Base-by-base conservation (phyloP, 1,140 invertebrate species). In the Papilio helenus region DNA sequence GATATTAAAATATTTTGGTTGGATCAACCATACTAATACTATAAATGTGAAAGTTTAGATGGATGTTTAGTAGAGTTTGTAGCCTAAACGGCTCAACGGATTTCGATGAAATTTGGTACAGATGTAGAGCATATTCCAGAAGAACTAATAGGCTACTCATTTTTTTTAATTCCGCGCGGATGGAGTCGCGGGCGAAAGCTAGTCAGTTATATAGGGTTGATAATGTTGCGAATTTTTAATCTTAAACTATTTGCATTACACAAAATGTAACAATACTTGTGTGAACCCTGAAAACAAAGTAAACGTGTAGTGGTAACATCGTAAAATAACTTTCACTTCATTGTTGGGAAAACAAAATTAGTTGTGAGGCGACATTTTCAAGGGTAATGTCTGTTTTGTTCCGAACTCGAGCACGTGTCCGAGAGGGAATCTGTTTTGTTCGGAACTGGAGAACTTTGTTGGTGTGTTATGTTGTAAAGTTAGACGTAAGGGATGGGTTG, bases 391-490 rank as follows among this genome's bases (percentile, higher is more conserved):
- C 72, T 44, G 72, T 44, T 26, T 44, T 72, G 39, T 72, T 46
- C n/a, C 20, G 39, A 74, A 74, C 72, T 74, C 44, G 44, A 44
- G 72, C 39, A 46, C 72, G 72, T 74, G 72, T 74, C 72, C 72
- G 72, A 46, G 44, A 74, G 72, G 12, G 72, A 74, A 74, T 74
- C 72, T 74, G 72, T 74, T 74, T 74, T 49, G 72, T 74, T 74
- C 23, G 12, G n/a, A 73, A 73, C n/a, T 72, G 1, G 14, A 29
- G 71, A 72, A 72, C 72, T 74, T 74, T 74, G 72, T 74, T 20
- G 20, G 16, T 72, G 16, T 42, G 65, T 72, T 73, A 10, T 74
- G 44, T 51, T 51, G 72, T 74, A 10, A 51, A 26, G 72, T 74
- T 68, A 3, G 12, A 26, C 1, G 26, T 7, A 68, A 16, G 58